phyloP scores from a whole-genome alignment of 2,888 invertebrate genomes.

The Epinotia ramella region DNA sequence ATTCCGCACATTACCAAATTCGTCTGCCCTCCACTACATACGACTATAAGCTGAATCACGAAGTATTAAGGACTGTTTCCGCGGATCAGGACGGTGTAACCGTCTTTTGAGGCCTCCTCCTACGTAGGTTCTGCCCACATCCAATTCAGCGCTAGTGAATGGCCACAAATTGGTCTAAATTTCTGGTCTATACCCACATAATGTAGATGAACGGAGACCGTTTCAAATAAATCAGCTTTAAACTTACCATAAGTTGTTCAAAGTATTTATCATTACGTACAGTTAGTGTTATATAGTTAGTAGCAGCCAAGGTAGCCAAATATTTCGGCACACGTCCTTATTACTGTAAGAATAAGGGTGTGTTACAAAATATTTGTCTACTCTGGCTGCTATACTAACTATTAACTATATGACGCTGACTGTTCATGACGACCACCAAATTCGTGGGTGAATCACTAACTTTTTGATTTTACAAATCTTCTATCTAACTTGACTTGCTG shows the following conservation, averaged over 20 bases:
- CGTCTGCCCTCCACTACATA: conserved; percentile 61
- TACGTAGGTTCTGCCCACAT: conserved; percentile 80
- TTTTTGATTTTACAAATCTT: no score
- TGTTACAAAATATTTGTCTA: no score
- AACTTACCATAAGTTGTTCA: background rate
- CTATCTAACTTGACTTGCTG: no score
- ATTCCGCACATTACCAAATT: conserved; percentile 68
- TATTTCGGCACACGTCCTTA: no score
- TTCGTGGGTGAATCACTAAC: no score
- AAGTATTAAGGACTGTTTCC: conserved; percentile 66
- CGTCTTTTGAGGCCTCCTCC: conserved; percentile 80
- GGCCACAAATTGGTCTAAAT: conserved; percentile 72
- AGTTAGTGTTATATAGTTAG: no score
- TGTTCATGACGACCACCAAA: no score
- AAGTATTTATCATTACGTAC: no score
- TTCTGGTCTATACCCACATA: conserved; percentile 42
- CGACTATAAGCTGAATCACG: conserved; percentile 67
- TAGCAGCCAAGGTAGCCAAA: no score
- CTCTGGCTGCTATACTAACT: no score
- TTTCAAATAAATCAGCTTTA: conserved; percentile 10
- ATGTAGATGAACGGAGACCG: background rate
- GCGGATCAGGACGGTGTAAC: conserved; percentile 62
- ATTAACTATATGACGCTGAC: no score
- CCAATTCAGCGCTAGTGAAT: conserved; percentile 71
- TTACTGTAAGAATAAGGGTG: no score